phyloP scores from a whole-genome alignment of 2,888 invertebrate genomes.

The Limenitis camilla region DNA sequence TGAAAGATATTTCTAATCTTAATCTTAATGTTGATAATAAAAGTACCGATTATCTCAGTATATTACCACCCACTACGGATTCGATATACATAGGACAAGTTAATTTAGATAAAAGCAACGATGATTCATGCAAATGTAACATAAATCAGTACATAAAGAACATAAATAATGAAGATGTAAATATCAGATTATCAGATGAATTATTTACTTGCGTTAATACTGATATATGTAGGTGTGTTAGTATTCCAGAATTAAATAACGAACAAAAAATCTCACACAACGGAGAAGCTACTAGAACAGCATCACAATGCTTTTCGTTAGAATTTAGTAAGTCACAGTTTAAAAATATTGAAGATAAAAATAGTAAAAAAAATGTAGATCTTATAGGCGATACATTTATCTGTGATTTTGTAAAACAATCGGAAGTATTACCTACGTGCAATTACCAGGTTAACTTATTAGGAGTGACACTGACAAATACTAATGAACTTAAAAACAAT shows the following conservation, averaged over 20 bases:
- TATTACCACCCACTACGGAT: conserved; percentile 30
- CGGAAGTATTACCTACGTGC: conserved; percentile 26
- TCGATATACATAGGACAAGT: conserved; percentile 53
- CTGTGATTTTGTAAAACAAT: conserved; percentile 24
- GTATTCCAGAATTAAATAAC: conserved; percentile 19
- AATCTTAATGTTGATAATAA: conserved; percentile 8
- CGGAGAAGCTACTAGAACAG: conserved; percentile 8
- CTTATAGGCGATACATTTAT: conserved; percentile 15
- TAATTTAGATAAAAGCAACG: conserved; percentile 52
- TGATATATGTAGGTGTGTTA: conserved; percentile 30
- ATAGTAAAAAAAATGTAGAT: conserved; percentile 16
- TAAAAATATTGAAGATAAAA: neutral
- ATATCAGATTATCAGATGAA: conserved; percentile 6
- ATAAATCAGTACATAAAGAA: conserved; percentile 12
- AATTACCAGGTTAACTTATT: conserved; percentile 53
- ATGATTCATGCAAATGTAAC: conserved; percentile 36
- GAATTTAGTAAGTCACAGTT: neutral
- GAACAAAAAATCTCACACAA: conserved; percentile 4
- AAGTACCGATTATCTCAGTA: conserved; percentile 12
- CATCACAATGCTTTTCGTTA: conserved; percentile 9
- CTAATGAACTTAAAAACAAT: conserved; percentile 14
- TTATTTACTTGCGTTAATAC: conserved; percentile 33
- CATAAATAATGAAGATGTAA: conserved; percentile 10
- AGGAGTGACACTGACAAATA: conserved; percentile 53
- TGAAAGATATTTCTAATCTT: neutral